Evolutionary conservation across 1,140 invertebrate genomes (phyloP), one percentile per base, ranked within the genome.

Genomic region (Callitettix versicolor): DNA sequence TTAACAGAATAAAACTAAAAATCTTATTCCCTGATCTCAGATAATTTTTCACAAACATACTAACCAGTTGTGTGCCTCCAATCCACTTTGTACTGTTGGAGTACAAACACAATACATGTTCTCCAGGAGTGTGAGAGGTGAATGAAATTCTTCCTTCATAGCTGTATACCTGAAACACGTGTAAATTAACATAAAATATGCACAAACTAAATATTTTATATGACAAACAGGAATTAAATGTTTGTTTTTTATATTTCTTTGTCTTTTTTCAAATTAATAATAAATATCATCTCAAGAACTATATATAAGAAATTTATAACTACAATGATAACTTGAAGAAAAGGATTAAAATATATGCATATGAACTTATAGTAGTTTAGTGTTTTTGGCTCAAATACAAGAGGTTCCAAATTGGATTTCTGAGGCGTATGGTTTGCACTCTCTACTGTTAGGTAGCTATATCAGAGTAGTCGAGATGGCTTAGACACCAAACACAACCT

Each of bases 31-130:
- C n/a, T n/a, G n/a, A n/a, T 14, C 18, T 14, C 42, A 21, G 3
- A 36, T 9, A 11, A 18, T 43, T 9, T 6, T 12, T n/a, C 41
- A 43, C 7, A 43, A 18, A 18, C 57, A 53, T 47, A 69, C 74
- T 76, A 75, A 88, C 90, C 69, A 98, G 69, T 69, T 97, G 92
- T 44, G 89, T 86, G 34, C 93, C 93, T 68, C 88, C 89, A 71
- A 97, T 96, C 95, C 94, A 98, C 54, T 88, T 86, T 12, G 90
- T 91, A 60, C 93, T 96, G 67, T 99, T 99, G 0, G 95, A 98
- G 67, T 95, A 97, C 67, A 99, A 81, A 71, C 96, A 99, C 61
- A 99, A 96, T 12, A 93, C 78, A 72, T 99, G 96, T 77, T 99
- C 96, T 52, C 96, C 96, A 15, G 95, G 94, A 6, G 81, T 85